These are phyloP conservation scores for Campoplex nolae DNA, from an alignment of 2,888 invertebrate genomes.

Conservation along the genomic window DNA sequence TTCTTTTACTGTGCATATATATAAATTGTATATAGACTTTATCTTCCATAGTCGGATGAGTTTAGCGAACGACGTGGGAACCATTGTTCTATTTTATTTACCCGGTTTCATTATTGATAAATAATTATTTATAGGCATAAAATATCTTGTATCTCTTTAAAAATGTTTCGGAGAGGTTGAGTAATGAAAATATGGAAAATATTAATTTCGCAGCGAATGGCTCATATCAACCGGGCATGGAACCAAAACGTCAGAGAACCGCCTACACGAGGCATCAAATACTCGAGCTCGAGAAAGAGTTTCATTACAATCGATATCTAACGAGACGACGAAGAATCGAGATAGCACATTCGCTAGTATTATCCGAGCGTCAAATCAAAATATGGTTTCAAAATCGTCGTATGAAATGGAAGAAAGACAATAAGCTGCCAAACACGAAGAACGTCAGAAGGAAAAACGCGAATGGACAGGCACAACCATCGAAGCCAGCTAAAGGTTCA, in stretches of 20 bases:
- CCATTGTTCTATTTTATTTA: neutral
- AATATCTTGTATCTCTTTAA: neutral
- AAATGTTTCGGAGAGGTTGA: neutral
- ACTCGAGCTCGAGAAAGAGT: conserved; percentile 98
- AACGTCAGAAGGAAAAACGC: conserved; percentile 88
- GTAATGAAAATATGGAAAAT: conserved; percentile 41
- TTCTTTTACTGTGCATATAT: conserved; percentile 24
- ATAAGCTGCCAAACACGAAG: conserved; percentile 94
- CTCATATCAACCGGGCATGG: conserved; percentile 95
- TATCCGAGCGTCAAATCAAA: conserved; percentile 96
- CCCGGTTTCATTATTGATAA: neutral
- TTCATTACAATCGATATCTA: conserved; percentile 98
- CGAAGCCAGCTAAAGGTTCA: conserved; percentile 76
- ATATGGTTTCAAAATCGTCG: conserved; percentile 95
- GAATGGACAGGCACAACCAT: conserved; percentile 82
- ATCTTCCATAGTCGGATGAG: neutral
- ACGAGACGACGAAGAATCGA: conserved; percentile 98
- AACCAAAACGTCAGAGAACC: conserved; percentile 97
- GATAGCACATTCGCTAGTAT: conserved; percentile 97
- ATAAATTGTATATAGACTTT: neutral
- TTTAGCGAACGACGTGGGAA: neutral
- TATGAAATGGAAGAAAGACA: conserved; percentile 95
- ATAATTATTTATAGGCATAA: neutral
- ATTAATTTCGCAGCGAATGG: conserved; percentile 90
- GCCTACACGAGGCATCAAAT: conserved; percentile 99